Base-by-base conservation (phyloP, 2,113 vertebrate genomes). In the Pionites leucogaster region DNA sequence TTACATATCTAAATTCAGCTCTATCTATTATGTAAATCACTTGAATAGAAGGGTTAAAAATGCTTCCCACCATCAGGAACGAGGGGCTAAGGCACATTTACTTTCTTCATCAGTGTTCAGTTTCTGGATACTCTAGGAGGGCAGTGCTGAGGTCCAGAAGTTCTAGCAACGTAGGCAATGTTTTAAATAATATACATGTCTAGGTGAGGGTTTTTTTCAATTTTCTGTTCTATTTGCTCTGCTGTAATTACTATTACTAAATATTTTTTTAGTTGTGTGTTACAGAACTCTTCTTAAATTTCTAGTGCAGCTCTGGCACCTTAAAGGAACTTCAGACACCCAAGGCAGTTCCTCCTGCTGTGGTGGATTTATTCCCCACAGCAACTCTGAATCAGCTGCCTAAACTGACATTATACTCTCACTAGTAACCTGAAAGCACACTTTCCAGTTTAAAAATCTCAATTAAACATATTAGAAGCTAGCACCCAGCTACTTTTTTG, bases 131-230 rank as follows among this genome's bases (percentile, higher is more conserved):
- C 2, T 53, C 33, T 29, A 69, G 27, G 23, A 47, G 13, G 12
- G 33, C n/a, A 12, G 31, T 59, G 28, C 33, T 49, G 39, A 49
- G 16, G 10, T 52, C 83, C 60, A 70, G 53, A 67, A 20, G 1
- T 29, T 8, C 3, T 29, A 77, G 46, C 25, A 93, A 35, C 1
- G 1, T 10, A 59, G 33, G 7, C 25, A 77, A 29, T 10, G 75
- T 70, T 74, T 75, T 31, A 53, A 68, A 71, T 28, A 68, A 63
- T 79, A 62, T 11, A 8, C 2, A 60, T 33, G 11, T 47, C 41
- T 46, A 7, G 31, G 9, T 17, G 3, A 4, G 4, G 1, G 0
- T 0, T 29, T 52, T 77, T 55, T 60, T 70, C 19, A 49, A 33
- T 5, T 59, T 91, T 71, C 80, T 81, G 22, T 63, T 69, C 46